Percentiles rank a stretch among this genome's conserved stretches.
phyloP scores from a whole-genome alignment of 2,888 invertebrate genomes.

The Drosophila ezoana region DNA sequence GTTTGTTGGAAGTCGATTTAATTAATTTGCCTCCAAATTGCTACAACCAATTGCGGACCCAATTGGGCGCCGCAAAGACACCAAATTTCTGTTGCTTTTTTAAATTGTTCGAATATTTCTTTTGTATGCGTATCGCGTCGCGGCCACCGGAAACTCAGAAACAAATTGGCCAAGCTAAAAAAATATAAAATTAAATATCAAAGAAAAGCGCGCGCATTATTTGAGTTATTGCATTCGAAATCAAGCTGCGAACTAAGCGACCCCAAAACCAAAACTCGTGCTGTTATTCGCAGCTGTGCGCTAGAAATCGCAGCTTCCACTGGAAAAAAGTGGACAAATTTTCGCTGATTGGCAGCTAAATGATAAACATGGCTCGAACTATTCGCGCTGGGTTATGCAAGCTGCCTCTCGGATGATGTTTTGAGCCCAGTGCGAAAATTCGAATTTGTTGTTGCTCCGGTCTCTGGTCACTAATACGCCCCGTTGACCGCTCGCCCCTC shows the following conservation, averaged over 20 bases:
- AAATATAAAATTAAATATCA: conserved; percentile 12
- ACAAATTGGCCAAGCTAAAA: conserved; percentile 53
- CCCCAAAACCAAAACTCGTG: conserved; percentile 2
- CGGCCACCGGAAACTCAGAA: conserved; percentile 46
- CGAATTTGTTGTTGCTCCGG: conserved; percentile 46
- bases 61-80: conserved; percentile 58
- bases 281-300: conserved; percentile 52
- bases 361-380: conserved; percentile 60
- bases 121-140: conserved; percentile 42
- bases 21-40: conserved; percentile 66
- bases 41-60: conserved; percentile 37
- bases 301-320: conserved; percentile 50
- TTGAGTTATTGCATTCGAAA: conserved; percentile 25
- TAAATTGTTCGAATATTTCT: conserved; percentile 17
- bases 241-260: conserved; percentile 3
- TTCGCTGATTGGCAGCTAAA: conserved; percentile 60
- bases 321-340: conserved; percentile 39
- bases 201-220: conserved; percentile 50
- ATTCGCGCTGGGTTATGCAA: conserved; percentile 56
- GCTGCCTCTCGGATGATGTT: conserved; percentile 56
- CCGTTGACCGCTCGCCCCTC: conserved; percentile 5
- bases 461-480: conserved; percentile 54
- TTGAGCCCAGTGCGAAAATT: conserved; percentile 78
- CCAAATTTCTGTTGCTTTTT: conserved; percentile 4
- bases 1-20: conserved; percentile 50